Base-by-base conservation (phyloP, 2,113 vertebrate genomes). In the Diglossa brunneiventris region DNA sequence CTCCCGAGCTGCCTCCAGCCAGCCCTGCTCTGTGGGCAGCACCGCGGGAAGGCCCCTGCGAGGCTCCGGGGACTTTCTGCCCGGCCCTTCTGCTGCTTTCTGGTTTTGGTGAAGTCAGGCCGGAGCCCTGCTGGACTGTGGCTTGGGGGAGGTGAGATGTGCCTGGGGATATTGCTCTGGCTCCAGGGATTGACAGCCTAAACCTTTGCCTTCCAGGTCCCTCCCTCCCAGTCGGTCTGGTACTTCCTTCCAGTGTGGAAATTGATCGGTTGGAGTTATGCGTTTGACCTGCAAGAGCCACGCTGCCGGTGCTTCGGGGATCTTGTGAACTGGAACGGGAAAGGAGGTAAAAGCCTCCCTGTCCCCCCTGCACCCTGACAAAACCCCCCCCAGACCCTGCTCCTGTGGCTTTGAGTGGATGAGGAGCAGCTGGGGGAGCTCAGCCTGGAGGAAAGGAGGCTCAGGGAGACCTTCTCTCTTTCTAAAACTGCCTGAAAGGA, bases 251-350 rank as follows among this genome's bases (percentile, higher is more conserved):
- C 41, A 3, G 26, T 5, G 58, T 13, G 9, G 55, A 50, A 63
- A 70, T 44, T 6, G 55, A 56, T 53, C 42, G 5, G 46, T 17
- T 79, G 78, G 31, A 92, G 80, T 82, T 49, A 92, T 92, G 93
- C 9, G 0, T 55, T 75, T 83, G 84, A 61, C 49, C 53, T 26
- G 53, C 87, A 10, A 58, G 74, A 89, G 28, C 62, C 15, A 10
- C 6, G 2, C 77, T 62, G 67, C 94, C 28, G 64, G 52, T 50
- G 39, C 53, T 62, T 73, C 8, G 11, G 49, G 39, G 44, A 89
- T 56, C 37, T 58, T 84, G 77, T 96, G 93, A 97, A 37, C 70
- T 69, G 87, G 4, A 84, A 84, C 66, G 22, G 94, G 89, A 97
- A 90, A 89, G 31, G 59, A 97, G 94, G 93, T 97, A 95, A 94